Evolutionary conservation across 2,113 vertebrate species (phyloP).

Genomic region (Gambusia holbrooki): DNA sequence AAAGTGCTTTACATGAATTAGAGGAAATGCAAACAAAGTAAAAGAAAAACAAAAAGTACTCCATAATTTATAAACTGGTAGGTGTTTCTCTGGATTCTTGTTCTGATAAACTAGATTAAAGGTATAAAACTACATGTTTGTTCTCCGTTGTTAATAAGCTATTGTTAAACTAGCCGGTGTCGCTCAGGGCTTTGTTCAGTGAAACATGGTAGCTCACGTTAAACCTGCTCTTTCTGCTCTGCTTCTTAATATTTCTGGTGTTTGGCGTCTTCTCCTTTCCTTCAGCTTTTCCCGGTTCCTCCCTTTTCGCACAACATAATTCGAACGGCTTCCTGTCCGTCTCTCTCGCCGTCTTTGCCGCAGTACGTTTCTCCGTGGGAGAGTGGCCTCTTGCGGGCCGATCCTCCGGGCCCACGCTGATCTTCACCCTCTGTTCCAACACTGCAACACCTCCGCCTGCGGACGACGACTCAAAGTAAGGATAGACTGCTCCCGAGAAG

Average conservation of each 20-base stretch:
- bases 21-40: too few relatives aligned
- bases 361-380: neutral
- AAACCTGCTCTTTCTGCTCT: slow-evolving; percentile 16
- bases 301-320: neutral
- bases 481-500: slow-evolving; percentile 36
- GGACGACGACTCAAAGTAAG: slow-evolving; percentile 43
- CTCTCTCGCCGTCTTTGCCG: neutral
- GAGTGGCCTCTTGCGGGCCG: neutral
- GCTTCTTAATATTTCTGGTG: neutral
- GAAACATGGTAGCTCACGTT: slow-evolving; percentile 40
- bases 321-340: neutral
- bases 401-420: slow-evolving; percentile 8
- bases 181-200: slow-evolving; percentile 16
- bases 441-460: slow-evolving; percentile 12
- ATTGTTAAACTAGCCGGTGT: neutral
- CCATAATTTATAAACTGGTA: too few relatives aligned
- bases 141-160: too few relatives aligned
- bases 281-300: neutral
- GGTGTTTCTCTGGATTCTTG: too few relatives aligned
- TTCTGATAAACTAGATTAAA: too few relatives aligned
- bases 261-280: slow-evolving; percentile 8
- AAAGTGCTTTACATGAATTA: too few relatives aligned
- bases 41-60: too few relatives aligned
- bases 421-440: slow-evolving; percentile 18
- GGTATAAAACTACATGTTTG: too few relatives aligned